Percentiles rank a stretch among this genome's conserved stretches.
Evolutionary conservation across 92 coral and sea anemone genomes (phyloP).

Genomic region (Phenganax stokvisi): DNA sequence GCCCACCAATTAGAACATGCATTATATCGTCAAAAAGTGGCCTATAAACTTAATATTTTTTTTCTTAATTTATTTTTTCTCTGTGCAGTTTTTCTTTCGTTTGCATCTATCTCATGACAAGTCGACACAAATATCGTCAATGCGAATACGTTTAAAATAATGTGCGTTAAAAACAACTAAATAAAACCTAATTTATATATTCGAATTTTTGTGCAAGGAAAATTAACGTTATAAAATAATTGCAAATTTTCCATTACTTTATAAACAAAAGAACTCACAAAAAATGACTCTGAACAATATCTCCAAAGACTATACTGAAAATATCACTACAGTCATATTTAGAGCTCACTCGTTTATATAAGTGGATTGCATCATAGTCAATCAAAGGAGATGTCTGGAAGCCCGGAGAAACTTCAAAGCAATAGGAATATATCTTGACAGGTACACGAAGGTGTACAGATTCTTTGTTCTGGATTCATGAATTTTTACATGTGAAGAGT

Average conservation of each 20-base stretch:
- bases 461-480: too few relatives aligned
- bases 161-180: slow-evolving; percentile 4
- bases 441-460: too few relatives aligned
- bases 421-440: too few relatives aligned
- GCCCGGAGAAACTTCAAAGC: too few relatives aligned
- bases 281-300: neutral
- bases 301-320: neutral
- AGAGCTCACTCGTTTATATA: neutral
- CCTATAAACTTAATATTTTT: neutral
- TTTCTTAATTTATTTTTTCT: neutral
- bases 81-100: neutral
- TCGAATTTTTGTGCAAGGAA: neutral
- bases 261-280: neutral
- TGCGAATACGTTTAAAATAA: neutral
- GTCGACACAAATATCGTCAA: slow-evolving; percentile 9
- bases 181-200: neutral
- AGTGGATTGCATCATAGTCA: too few relatives aligned
- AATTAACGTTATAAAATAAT: slow-evolving; percentile 3
- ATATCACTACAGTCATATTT: neutral
- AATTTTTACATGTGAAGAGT: too few relatives aligned
- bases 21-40: neutral
- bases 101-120: neutral
- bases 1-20: too few relatives aligned
- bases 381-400: too few relatives aligned
- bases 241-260: neutral